Evolutionary conservation across 2,888 invertebrate species (phyloP), one percentile per base, ranked within the genome.

Genomic region (Caenorhabditis sp.): DNA sequence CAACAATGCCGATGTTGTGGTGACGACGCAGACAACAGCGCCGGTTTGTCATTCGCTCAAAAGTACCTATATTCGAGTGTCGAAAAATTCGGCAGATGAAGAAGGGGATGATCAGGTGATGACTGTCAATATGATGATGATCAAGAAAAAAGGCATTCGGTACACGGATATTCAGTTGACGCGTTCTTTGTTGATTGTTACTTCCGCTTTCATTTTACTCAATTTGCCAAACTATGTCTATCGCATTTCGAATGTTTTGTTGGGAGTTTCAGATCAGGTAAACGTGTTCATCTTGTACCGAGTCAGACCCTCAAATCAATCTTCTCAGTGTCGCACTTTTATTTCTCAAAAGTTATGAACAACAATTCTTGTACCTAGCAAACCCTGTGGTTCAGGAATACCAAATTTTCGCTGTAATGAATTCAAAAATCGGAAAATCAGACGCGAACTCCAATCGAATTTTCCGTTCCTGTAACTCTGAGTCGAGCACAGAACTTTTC

Each of bases 221-320:
- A 86, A 86, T 59, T 66, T 86, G 59, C 86, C 86, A 31, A 86
- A 85, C 57, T 86, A 86, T 63, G 66, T 81, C 26, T 85, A 83
- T 63, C 77, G 86, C 37, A 83, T 85, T 17, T 68, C 77, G 49
- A 76, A 74, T 43, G 76, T 75, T 58, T 60, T 83, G 17, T 69
- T 82, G n/a, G 76, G 74, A 24, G 67, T 83, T 19, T 69, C 66
- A 14, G 79, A 79, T 27, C 80, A 83, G 70, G 81, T 81, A n/a
- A n/a, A n/a, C n/a, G n/a, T n/a, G n/a, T n/a, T n/a, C n/a, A n/a
- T n/a, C n/a, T n/a, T n/a, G n/a, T n/a, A n/a, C n/a, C 27, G 24
- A 61, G 2, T 50, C 19, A 21, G 31, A 31, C 31, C 31, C 31
- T 31, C 10, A 31, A 31, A n/a, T n/a, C n/a, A n/a, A n/a, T n/a